A percentile compares a stretch with the other conserved stretches of the same genome.
These are phyloP conservation scores for Cyclina sinensis DNA, from an alignment of 1,140 invertebrate genomes.

Conservation along the genomic window DNA sequence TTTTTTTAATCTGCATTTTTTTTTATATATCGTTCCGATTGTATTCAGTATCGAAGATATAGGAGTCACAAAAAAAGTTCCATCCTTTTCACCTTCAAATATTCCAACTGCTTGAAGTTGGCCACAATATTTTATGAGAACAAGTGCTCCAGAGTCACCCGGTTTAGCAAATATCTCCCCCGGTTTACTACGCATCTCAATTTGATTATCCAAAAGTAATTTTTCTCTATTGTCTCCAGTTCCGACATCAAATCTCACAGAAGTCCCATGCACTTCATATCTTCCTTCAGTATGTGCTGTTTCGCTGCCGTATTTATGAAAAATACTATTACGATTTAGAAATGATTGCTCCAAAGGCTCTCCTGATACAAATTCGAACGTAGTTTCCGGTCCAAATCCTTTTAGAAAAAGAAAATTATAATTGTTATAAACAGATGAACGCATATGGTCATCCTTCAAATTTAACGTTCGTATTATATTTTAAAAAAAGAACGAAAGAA, in stretches of 20 bases:
- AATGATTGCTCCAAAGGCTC: background rate
- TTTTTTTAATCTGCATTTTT: too few relatives aligned
- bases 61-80: background rate
- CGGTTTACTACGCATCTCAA: background rate
- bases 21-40: too few relatives aligned
- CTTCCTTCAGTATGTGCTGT: background rate
- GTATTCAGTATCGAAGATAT: too few relatives aligned
- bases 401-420: too few relatives aligned
- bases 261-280: background rate
- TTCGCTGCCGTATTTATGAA: background rate
- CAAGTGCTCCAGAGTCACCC: background rate
- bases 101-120: background rate
- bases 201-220: background rate
- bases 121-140: background rate
- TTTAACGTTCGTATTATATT: too few relatives aligned
- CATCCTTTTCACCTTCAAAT: background rate
- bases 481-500: too few relatives aligned
- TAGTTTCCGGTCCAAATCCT: background rate
- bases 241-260: background rate
- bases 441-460: too few relatives aligned
- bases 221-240: too few relatives aligned
- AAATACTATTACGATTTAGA: background rate
- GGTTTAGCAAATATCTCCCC: background rate
- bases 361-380: background rate
- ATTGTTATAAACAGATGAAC: too few relatives aligned